Base-by-base conservation (phyloP, 2,888 invertebrate species). In the Drepanosiphum platanoidis region DNA sequence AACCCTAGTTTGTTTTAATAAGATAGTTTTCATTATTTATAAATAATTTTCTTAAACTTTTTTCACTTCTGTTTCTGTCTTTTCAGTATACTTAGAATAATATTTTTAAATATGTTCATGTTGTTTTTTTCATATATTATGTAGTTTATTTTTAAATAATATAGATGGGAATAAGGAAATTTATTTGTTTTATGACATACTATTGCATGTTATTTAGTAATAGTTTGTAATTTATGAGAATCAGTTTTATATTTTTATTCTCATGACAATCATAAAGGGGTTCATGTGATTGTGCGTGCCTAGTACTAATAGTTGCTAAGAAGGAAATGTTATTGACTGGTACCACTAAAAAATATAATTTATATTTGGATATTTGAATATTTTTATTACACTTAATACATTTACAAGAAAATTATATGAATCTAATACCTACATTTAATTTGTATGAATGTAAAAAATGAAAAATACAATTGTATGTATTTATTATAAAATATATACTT, bases 1-100 rank as follows among this genome's bases (percentile, higher is more conserved):
- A 90, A 87, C 89, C 89, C 34, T 4, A 87, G 86, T 52, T 75
- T 52, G 46, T 83, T 86, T 74, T 52, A 52, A 42, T 77, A 18
- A 86, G 22, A 13, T 81, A 58, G n/a, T 68, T 71, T 34, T 36
- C 18, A 71, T 15, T 15, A 46, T 0, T 27, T 52, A 52, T 58
- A 72, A 13, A 39, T 58, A 34, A 46, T 72, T 4, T 66, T 15
- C 34, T 70, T 70, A 27, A 58, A 27, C 70, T 70, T 9, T 18
- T 78, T 66, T 27, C 18, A 18, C 8, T 34, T 66, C 9, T 32
- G n/a, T 27, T 0, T 71, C 22, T 70, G 36, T 70, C 30, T 36
- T 58, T 52, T 61, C 3, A 30, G 4, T 30, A 42, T 68, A n/a
- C n/a, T 68, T 68, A 0, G 58, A 58, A 1, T 30, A 22, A 64